phyloP scores from a whole-genome alignment of 1,140 invertebrate genomes.

The Zaprionus capensis region DNA sequence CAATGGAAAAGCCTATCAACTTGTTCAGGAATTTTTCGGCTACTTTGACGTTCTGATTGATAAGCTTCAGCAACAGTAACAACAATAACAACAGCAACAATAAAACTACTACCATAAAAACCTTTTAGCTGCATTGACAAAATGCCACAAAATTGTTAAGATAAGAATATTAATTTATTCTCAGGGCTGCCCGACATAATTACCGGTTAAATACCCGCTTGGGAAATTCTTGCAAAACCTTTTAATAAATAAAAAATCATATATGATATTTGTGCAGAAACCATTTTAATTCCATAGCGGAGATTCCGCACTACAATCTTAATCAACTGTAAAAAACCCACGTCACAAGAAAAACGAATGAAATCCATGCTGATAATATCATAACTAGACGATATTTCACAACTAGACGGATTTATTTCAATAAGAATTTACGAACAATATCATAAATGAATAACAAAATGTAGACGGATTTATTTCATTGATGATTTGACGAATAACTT shows the following conservation, averaged over 20 bases:
- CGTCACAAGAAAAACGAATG: not conserved
- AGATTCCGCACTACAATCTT: not conserved
- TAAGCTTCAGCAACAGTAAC: slow-evolving; percentile 32
- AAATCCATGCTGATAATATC: slow-evolving; percentile 1
- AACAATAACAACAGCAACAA: not conserved
- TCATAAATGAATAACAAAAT: not conserved
- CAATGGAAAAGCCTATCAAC: slow-evolving; percentile 29
- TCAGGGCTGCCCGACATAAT: slow-evolving; percentile 1
- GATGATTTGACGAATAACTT: not conserved
- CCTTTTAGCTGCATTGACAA: slow-evolving; percentile 28
- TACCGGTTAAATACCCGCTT: not conserved
- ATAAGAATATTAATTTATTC: slow-evolving; percentile 45
- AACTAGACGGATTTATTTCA: not conserved
- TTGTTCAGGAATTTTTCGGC: slow-evolving; percentile 32
- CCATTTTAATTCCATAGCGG: not conserved
- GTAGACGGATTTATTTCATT: not conserved
- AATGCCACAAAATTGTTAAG: slow-evolving; percentile 14
- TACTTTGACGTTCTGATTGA: slow-evolving; percentile 64
- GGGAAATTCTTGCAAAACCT: slow-evolving; percentile 2
- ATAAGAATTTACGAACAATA: not conserved
- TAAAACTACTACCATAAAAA: slow-evolving; percentile 22
- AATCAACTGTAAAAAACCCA: not conserved
- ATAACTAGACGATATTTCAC: not conserved
- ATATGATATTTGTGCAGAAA: not conserved
- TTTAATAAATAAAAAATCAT: not conserved